Percentiles rank a stretch among this genome's conserved stretches.
Evolutionary conservation across 2,113 vertebrate genomes (phyloP).

Genomic region (Paedocypris sp.): DNA sequence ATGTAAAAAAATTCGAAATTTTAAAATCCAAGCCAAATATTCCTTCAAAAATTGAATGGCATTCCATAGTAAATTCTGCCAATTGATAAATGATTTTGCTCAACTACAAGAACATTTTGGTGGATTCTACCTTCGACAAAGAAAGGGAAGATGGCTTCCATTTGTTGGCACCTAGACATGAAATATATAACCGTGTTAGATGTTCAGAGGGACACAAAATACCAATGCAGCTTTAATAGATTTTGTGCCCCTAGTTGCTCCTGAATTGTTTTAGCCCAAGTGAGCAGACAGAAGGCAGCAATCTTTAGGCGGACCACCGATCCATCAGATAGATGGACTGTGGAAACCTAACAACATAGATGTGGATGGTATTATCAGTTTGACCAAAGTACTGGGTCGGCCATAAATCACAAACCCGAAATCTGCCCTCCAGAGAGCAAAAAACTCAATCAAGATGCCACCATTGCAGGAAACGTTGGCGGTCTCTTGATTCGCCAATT

Average conservation of each 20-base stretch:
- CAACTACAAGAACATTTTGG: no score
- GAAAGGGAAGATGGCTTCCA: neutral
- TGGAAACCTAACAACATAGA: conserved; percentile 17
- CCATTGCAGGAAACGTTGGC: neutral
- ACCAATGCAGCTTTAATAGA: neutral
- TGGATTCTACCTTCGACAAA: no score
- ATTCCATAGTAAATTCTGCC: no score
- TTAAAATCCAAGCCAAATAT: no score
- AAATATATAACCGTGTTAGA: conserved; percentile 13
- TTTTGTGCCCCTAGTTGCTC: neutral
- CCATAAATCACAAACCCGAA: conserved; percentile 12
- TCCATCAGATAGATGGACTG: conserved; percentile 22
- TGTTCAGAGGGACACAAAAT: conserved; percentile 1
- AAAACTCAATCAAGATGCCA: neutral
- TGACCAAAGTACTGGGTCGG: conserved; percentile 5
- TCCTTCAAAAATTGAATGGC: no score
- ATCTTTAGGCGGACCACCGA: conserved; percentile 5
- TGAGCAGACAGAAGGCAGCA: neutral
- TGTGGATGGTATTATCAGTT: conserved; percentile 19
- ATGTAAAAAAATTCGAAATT: no score
- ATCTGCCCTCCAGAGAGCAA: conserved; percentile 14
- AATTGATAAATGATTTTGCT: no score
- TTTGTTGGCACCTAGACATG: neutral
- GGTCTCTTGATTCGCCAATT: neutral
- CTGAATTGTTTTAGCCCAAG: conserved; percentile 16